Percentiles rank a stretch among this genome's conserved stretches.
These are phyloP conservation scores for Alviniconcha strummeri DNA, from an alignment of 2,888 invertebrate genomes.

Conservation along the genomic window DNA sequence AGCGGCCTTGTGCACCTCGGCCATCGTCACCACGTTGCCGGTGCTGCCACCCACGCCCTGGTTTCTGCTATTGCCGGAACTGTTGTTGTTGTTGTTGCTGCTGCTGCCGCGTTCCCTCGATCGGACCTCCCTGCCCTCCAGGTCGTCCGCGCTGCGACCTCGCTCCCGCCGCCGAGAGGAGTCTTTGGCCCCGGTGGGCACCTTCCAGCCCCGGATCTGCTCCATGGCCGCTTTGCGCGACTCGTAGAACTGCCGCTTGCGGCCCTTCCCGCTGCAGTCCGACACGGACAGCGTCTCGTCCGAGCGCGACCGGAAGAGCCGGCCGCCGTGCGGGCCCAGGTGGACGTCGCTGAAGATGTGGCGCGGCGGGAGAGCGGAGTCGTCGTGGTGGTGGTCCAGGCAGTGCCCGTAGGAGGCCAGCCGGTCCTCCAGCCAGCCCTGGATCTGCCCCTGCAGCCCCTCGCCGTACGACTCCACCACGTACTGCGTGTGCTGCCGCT, in stretches of 20 bases:
- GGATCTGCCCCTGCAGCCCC: slow-evolving; percentile 51
- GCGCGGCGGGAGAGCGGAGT: slow-evolving; percentile 60
- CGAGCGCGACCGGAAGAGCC: slow-evolving; percentile 67
- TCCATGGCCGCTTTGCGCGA: slow-evolving; percentile 65
- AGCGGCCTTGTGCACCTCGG: slow-evolving; percentile 33
- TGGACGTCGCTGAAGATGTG: slow-evolving; percentile 61
- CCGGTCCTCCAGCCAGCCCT: slow-evolving; percentile 66
- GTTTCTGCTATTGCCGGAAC: slow-evolving; percentile 11
- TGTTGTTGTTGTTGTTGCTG: neutral
- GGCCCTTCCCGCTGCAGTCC: slow-evolving; percentile 83
- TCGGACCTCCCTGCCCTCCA: neutral
- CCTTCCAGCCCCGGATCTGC: slow-evolving; percentile 65
- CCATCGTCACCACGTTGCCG: slow-evolving; percentile 28
- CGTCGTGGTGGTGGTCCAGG: slow-evolving; percentile 67
- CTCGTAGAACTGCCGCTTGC: slow-evolving; percentile 65
- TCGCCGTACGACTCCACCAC: slow-evolving; percentile 42
- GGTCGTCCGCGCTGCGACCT: slow-evolving; percentile 21
- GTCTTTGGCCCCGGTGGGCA: slow-evolving; percentile 44
- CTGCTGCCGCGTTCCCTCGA: neutral
- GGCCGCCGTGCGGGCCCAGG: slow-evolving; percentile 56
- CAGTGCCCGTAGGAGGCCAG: slow-evolving; percentile 63
- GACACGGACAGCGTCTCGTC: slow-evolving; percentile 72
- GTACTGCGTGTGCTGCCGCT: slow-evolving; percentile 76
- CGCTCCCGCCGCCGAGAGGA: slow-evolving; percentile 33
- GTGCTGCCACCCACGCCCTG: neutral